phyloP scores from a whole-genome alignment of 2,797 vertebrate species.

The Hippocampus kuda region DNA sequence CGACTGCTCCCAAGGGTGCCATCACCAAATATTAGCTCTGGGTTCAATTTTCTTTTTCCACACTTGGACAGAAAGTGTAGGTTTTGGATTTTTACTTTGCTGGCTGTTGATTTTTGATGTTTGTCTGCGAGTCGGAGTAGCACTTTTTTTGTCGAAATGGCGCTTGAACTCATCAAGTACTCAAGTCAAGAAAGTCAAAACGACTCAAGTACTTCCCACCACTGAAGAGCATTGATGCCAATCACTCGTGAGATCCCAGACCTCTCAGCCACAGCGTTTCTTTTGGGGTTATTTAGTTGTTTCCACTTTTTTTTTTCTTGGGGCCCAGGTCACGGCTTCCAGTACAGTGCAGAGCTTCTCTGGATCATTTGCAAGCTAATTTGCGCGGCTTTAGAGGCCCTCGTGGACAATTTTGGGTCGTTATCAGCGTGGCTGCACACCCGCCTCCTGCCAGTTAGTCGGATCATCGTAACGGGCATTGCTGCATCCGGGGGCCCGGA shows the following conservation, averaged over 20 bases:
- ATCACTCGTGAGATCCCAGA: constrained; percentile 47
- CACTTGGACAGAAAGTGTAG: too few relatives aligned
- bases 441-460: constrained; percentile 41
- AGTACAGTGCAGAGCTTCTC: constrained; percentile 61
- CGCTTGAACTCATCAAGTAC: too few relatives aligned
- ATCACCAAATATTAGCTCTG: too few relatives aligned
- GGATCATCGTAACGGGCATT: not conserved
- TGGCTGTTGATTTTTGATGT: too few relatives aligned
- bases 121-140: too few relatives aligned
- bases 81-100: too few relatives aligned
- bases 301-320: constrained; percentile 63
- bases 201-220: not conserved
- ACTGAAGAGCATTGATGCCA: not conserved
- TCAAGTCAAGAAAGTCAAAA: not conserved
- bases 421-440: constrained; percentile 64
- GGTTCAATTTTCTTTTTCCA: too few relatives aligned
- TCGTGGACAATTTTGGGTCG: constrained; percentile 62
- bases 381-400: constrained; percentile 66
- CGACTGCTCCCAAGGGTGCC: too few relatives aligned
- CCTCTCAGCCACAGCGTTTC: constrained; percentile 50
- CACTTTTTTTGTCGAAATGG: too few relatives aligned
- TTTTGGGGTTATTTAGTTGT: constrained; percentile 66
- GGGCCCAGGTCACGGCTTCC: constrained; percentile 63
- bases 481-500: not conserved
- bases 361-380: constrained; percentile 71